Evolutionary conservation across 2,797 vertebrate genomes (phyloP).

Genomic region (Discoglossus pictus): DNA sequence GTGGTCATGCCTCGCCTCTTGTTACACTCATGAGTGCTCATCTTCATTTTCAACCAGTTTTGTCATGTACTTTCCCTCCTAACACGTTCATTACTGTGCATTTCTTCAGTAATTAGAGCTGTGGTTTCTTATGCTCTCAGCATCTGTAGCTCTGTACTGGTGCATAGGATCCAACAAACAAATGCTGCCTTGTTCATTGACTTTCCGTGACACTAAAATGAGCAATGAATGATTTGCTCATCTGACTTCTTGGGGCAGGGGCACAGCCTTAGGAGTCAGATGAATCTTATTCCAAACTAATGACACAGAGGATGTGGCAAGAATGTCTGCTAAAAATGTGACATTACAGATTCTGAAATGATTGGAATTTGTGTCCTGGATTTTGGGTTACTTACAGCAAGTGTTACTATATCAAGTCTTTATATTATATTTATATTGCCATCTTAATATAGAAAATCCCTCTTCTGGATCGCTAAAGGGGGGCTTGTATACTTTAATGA

Average conservation of each 20-base stretch:
- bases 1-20: no score
- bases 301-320: no score
- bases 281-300: not conserved
- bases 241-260: conserved; percentile 28
- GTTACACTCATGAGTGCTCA: no score
- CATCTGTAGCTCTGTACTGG: not conserved
- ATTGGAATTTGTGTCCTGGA: no score
- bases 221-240: conserved; percentile 9
- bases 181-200: conserved; percentile 5
- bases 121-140: not conserved
- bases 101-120: conserved; percentile 2
- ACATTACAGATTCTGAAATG: no score
- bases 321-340: no score
- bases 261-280: conserved; percentile 12
- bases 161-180: conserved; percentile 9
- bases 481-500: no score
- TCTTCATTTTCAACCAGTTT: conserved; percentile 16
- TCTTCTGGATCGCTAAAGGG: no score
- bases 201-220: conserved; percentile 22
- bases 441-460: no score
- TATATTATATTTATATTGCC: no score
- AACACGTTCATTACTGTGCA: not conserved
- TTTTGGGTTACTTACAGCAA: no score
- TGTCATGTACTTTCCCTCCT: conserved; percentile 19
- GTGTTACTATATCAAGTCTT: no score